These are phyloP conservation scores for Pelobates fuscus DNA, from an alignment of 2,113 vertebrate species.

Conservation along the genomic window DNA sequence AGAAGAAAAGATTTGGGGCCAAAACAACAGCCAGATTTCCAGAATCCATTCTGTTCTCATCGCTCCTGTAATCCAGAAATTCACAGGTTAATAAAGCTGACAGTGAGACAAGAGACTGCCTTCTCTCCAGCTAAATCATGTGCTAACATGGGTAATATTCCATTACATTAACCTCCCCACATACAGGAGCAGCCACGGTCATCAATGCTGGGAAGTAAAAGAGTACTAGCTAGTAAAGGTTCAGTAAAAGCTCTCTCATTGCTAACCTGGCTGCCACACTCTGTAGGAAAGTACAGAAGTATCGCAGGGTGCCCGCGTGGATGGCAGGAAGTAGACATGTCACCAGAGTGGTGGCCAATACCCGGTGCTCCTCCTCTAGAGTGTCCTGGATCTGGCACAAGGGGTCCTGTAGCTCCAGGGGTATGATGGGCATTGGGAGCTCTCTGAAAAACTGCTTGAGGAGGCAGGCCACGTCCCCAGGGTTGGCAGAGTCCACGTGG, in stretches of 20 bases:
- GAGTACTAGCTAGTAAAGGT: too few species aligned
- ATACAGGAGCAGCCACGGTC: too few species aligned
- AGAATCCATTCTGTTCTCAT: constrained; percentile 65
- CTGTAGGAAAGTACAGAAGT: constrained; percentile 61
- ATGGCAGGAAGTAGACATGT: constrained; percentile 58
- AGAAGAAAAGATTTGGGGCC: constrained; percentile 63
- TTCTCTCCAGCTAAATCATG: too few species aligned
- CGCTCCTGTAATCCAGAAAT: constrained; percentile 49
- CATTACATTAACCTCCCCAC: too few species aligned
- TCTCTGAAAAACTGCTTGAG: constrained; percentile 66
- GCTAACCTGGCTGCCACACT: constrained; percentile 59
- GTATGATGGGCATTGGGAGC: constrained; percentile 59
- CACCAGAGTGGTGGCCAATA: constrained; percentile 54
- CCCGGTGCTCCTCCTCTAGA: constrained; percentile 20
- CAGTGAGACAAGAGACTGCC: too few species aligned
- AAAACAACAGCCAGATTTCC: constrained; percentile 63
- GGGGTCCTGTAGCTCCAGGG: constrained; percentile 55
- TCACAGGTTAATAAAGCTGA: not conserved
- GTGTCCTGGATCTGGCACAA: constrained; percentile 61
- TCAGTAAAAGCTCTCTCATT: too few species aligned
- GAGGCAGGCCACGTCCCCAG: constrained; percentile 61
- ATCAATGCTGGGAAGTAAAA: too few species aligned
- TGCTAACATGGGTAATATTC: too few species aligned
- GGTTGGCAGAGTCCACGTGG: constrained; percentile 50
- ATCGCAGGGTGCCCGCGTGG: constrained; percentile 51